Evolutionary conservation across 2,797 vertebrate genomes (phyloP).

Genomic region (Mionectes olivaceus): DNA sequence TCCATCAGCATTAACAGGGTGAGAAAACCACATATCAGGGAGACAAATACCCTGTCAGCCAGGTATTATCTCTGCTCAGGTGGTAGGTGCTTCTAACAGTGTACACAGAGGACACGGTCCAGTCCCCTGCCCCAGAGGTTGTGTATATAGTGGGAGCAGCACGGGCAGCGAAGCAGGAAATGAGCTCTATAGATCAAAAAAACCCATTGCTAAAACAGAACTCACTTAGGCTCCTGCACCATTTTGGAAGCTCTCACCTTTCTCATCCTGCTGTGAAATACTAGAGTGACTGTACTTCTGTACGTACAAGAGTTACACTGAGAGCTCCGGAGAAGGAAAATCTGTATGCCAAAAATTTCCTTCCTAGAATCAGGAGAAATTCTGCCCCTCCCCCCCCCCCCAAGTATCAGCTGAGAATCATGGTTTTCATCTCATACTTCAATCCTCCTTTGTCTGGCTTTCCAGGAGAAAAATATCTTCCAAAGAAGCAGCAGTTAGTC

Average conservation of each 20-base stretch:
- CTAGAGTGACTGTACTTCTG: background rate
- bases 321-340: background rate
- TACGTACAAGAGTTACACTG: background rate
- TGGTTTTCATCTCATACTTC: background rate
- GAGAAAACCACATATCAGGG: background rate
- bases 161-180: background rate
- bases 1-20: background rate
- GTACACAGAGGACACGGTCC: background rate
- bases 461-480: background rate
- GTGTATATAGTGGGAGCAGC: background rate
- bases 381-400: background rate
- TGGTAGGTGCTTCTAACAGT: background rate
- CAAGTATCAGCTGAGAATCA: background rate
- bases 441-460: background rate
- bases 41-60: background rate
- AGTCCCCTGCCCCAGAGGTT: background rate
- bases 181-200: background rate
- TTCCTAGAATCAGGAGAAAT: background rate
- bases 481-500: background rate
- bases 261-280: background rate
- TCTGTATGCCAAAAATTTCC: background rate
- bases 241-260: background rate
- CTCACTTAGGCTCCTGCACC: background rate
- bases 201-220: background rate
- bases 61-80: background rate